phyloP scores from a whole-genome alignment of 2,888 invertebrate genomes.

The Drosophila anomalata region DNA sequence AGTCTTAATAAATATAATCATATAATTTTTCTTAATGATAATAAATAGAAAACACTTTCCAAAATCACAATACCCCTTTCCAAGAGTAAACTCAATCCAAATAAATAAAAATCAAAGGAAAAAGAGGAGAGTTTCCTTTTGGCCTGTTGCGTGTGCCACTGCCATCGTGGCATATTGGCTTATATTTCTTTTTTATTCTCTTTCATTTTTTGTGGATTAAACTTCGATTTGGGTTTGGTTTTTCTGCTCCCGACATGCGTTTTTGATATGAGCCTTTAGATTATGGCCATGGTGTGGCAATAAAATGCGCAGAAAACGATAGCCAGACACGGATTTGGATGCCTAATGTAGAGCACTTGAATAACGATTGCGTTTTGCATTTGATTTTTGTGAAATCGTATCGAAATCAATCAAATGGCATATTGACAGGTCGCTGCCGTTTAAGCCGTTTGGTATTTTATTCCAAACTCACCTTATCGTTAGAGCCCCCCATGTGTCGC shows the following conservation, averaged over 20 bases:
- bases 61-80: background rate
- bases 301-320: constrained; percentile 50
- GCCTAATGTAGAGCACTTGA: constrained; percentile 44
- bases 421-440: constrained; percentile 67
- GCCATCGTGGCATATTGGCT: constrained; percentile 41
- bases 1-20: background rate
- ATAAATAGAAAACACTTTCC: background rate
- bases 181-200: background rate
- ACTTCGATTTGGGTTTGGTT: constrained; percentile 26
- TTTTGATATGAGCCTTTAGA: constrained; percentile 74
- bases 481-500: constrained; percentile 30
- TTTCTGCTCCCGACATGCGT: constrained; percentile 64
- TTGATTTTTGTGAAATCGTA: constrained; percentile 29
- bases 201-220: constrained; percentile 5
- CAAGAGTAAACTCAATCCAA: background rate
- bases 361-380: constrained; percentile 38
- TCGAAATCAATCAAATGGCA: constrained; percentile 52
- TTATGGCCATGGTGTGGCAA: constrained; percentile 54
- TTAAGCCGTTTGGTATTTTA: constrained; percentile 58
- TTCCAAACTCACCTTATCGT: constrained; percentile 52
- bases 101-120: constrained; percentile 22
- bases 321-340: constrained; percentile 39
- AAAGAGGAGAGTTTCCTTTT: constrained; percentile 30
- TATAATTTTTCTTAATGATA: background rate
- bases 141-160: constrained; percentile 60